Evolutionary conservation across 2,888 invertebrate species (phyloP).

Genomic region (Cotesia congregata): DNA sequence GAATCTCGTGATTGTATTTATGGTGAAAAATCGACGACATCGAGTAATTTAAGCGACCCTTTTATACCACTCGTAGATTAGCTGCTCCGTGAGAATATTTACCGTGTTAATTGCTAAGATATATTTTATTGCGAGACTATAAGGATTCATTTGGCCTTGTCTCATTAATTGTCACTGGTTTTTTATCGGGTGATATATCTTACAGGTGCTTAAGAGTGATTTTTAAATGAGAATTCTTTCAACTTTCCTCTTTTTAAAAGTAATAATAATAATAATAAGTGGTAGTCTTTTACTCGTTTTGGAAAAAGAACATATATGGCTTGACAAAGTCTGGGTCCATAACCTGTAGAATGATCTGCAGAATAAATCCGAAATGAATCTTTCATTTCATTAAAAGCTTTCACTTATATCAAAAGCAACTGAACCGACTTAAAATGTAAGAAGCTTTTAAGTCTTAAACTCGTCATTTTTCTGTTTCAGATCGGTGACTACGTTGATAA

Average conservation of each 20-base stretch:
- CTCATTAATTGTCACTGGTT: conserved; percentile 62
- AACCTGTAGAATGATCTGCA: no score
- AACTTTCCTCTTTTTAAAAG: no score
- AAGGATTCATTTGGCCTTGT: conserved; percentile 47
- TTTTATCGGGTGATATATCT: not conserved
- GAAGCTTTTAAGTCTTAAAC: not conserved
- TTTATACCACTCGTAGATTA: conserved; percentile 62
- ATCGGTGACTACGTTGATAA: not conserved
- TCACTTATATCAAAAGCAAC: no score
- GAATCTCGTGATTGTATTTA: conserved; percentile 53
- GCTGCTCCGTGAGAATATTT: conserved; percentile 67
- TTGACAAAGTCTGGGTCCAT: no score
- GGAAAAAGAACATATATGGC: no score
- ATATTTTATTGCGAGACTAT: conserved; percentile 68
- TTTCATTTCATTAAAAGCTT: no score
- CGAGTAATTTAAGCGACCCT: conserved; percentile 63
- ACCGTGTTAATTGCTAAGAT: conserved; percentile 68
- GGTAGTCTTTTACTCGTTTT: no score
- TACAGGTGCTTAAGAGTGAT: not conserved
- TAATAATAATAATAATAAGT: no score
- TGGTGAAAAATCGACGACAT: conserved; percentile 66
- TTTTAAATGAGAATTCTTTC: not conserved
- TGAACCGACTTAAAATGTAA: not conserved
- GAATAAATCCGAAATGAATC: no score
- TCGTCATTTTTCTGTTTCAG: not conserved